Base-by-base conservation (phyloP, 2,888 invertebrate species). In the Dynastes tityus region DNA sequence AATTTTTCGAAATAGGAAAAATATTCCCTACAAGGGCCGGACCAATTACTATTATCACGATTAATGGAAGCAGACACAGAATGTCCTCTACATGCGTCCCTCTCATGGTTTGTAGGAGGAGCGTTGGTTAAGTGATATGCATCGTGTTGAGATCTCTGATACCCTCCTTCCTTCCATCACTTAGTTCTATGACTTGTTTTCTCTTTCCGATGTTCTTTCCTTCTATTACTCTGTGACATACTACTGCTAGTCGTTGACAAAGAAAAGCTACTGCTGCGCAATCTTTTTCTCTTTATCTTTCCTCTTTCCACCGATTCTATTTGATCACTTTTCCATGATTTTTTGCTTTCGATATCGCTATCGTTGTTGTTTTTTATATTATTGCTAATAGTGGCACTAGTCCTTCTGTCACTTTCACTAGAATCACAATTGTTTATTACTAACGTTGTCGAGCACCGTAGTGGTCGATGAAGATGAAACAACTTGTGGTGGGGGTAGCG, bases 1-100 rank as follows among this genome's bases (percentile, higher is more conserved):
- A 91, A 89, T 53, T 90, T 88, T 86, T 94, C 94, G 88, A 94
- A 94, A 89, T 94, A 94, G 61, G 94, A 94, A 89, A 92, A 93
- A 89, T 93, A 94, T 82, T 87, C 87, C 76, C 87, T 84, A 58
- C 83, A 82, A 55, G 84, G 82, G 67, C 81, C 80, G 58, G 81
- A 80, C 80, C 83, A 82, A 76, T 77, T 80, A 63, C 71, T 82
- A 77, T 76, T 81, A 78, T 78, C 80, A 58, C 80, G 76, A 45
- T 81, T 61, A 27, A 74, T 27, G 27, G 73, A 40, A 40, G 49
- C 22, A 40, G 73, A 63, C 11, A 27, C 45, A 9, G 73, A 32
- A 40, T 73, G 61, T 9, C 55, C 71, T 55, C 55, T 71, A 27
- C 16, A 27, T 11, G 87, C 90, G 88, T 90, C 90, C 91, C 93